Base-by-base conservation (phyloP, 2,113 vertebrate species). In the Pelvicachromis taeniatus region DNA sequence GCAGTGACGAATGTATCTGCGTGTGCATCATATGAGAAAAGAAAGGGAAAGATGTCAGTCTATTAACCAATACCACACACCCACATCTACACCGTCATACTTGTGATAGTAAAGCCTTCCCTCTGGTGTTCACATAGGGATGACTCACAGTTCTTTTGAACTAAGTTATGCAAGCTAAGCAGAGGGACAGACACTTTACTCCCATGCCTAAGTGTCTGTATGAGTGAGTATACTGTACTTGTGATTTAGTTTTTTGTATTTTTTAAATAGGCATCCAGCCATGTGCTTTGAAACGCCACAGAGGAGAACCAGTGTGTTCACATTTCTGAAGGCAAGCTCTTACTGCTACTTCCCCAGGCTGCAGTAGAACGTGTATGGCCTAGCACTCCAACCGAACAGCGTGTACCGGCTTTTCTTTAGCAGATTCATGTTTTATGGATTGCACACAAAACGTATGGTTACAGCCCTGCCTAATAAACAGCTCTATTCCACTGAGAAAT, bases 251-350 rank as follows among this genome's bases (percentile, higher is more conserved):
- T 1, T 31, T 12, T 11, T 65, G 33, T 65, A 40, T 65, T 48
- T 80, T 33, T 13, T 31, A 12, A 14, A 9, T 40, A 58, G 5
- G 14, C n/a, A 5, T 78, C 21, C 33, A 68, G 45, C 33, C 73
- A 65, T 84, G 31, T 5, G 19, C 77, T 73, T 80, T 5, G 16
- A 53, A 82, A 83, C 14, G 48, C 65, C 61, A 26, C 70, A 91
- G 87, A 91, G 59, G 54, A 70, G 58, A 94, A 92, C 86, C 55
- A 83, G 84, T 79, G 86, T 61, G 82, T 83, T 88, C 88, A 90
- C 89, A 93, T 93, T 89, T 91, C 83, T 81, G 38, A 14, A 81
- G 77, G 38, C 19, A 31, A 35, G 50, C 68, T 42, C 26, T 7
- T 11, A 9, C 21, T 50, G 17, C 29, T 35, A 9, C 17, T 23